Evolutionary conservation across 1,140 invertebrate genomes (phyloP).

Genomic region (Dreissena rostriformis): DNA sequence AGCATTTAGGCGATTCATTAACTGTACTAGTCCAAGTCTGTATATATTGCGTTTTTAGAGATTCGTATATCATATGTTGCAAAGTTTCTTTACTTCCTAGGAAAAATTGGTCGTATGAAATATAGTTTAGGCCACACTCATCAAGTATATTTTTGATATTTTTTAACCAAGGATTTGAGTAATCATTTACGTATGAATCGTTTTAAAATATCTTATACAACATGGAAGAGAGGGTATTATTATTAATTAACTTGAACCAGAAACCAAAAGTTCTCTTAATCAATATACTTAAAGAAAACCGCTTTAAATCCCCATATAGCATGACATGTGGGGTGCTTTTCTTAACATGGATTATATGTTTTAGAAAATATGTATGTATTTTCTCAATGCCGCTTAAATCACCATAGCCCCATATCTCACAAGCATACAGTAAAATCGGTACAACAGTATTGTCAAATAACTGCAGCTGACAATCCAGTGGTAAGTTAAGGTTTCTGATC

Average conservation of each 20-base stretch:
- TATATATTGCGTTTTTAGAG: neutral
- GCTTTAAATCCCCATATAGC: conserved; percentile 36
- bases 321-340: conserved; percentile 37
- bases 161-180: conserved; percentile 4
- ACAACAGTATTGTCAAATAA: conserved; percentile 41
- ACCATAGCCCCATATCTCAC: conserved; percentile 42
- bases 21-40: conserved; percentile 17
- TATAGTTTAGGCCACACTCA: conserved; percentile 17
- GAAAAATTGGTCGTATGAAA: conserved; percentile 5
- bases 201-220: neutral
- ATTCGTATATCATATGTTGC: neutral
- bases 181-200: neutral
- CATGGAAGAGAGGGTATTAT: conserved; percentile 1
- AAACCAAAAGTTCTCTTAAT: conserved; percentile 42
- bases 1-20: conserved; percentile 22
- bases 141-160: conserved; percentile 26
- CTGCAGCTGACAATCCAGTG: conserved; percentile 34
- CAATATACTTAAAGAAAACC: conserved; percentile 5
- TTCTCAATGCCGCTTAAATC: conserved; percentile 15
- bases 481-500: conserved; percentile 17
- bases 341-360: conserved; percentile 26
- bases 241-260: conserved; percentile 15
- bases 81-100: neutral
- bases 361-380: conserved; percentile 23
- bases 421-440: conserved; percentile 52